Percentiles rank a stretch among this genome's conserved stretches.
phyloP scores from a whole-genome alignment of 2,888 invertebrate species.

The Trachelus troglodyta region DNA sequence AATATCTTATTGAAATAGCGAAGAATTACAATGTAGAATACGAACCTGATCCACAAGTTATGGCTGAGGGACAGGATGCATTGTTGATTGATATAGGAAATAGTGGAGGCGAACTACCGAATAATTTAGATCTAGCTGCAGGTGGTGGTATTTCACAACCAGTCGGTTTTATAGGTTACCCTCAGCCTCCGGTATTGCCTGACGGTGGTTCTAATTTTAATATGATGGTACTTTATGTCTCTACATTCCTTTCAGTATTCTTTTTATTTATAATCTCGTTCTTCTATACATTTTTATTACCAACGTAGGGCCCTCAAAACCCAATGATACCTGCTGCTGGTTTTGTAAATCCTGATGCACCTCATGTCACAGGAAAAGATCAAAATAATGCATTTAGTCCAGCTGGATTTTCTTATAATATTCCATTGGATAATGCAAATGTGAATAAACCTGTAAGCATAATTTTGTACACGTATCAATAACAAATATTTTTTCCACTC shows the following conservation, averaged over 20 bases:
- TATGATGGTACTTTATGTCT: constrained; percentile 36
- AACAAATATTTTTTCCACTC: background rate
- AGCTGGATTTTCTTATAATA: constrained; percentile 73
- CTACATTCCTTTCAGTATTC: background rate
- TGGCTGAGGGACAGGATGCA: constrained; percentile 76
- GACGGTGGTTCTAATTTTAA: constrained; percentile 59
- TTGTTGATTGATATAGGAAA: constrained; percentile 57
- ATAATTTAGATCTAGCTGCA: constrained; percentile 71
- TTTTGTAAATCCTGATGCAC: constrained; percentile 47
- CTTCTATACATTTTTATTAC: constrained; percentile 13
- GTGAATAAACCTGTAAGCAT: constrained; percentile 47
- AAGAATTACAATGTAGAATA: constrained; percentile 95
- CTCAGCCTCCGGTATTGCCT: constrained; percentile 77
- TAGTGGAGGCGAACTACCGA: constrained; percentile 57
- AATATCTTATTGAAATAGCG: constrained; percentile 95
- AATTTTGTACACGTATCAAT: constrained; percentile 11
- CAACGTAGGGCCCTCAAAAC: constrained; percentile 6
- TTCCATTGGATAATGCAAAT: constrained; percentile 71
- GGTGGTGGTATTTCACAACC: constrained; percentile 72
- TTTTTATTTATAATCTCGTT: constrained; percentile 15
- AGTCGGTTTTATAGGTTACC: constrained; percentile 85
- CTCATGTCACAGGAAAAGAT: constrained; percentile 44
- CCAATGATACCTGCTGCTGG: constrained; percentile 44
- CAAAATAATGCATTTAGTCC: constrained; percentile 58
- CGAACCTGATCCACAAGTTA: constrained; percentile 92